Conservation (phyloP, 2,888 invertebrate species). For the Ormyrus labotus region DNA sequence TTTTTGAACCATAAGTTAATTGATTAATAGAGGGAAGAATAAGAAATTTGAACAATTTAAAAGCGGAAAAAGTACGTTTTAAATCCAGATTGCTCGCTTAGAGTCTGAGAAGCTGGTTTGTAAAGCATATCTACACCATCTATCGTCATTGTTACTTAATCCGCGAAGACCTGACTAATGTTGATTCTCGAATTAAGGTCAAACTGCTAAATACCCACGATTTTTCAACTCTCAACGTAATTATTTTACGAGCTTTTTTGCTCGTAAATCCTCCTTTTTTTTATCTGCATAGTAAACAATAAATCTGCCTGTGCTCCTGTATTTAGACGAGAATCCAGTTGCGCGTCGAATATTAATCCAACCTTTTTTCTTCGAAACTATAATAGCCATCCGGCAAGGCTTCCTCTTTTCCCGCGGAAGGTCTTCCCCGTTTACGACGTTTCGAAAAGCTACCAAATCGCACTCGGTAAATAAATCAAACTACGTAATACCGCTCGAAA, state of each 20-base stretch:
- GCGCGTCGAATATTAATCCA: too few species aligned
- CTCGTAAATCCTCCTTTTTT: not conserved
- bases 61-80: not conserved
- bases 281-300: not conserved
- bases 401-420: too few species aligned
- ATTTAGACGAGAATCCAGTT: too few species aligned
- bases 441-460: too few species aligned
- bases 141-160: constrained; percentile 16
- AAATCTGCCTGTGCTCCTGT: not conserved
- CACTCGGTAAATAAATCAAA: too few species aligned
- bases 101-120: not conserved
- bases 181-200: constrained; percentile 20
- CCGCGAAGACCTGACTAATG: not conserved
- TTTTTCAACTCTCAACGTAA: not conserved
- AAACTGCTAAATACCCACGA: constrained; percentile 1
- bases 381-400: too few species aligned
- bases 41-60: not conserved
- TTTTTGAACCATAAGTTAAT: too few species aligned
- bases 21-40: not conserved
- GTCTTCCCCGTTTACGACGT: too few species aligned
- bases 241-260: not conserved
- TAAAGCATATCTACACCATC: not conserved
- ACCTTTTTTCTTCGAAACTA: too few species aligned
- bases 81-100: not conserved
- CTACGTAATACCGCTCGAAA: too few species aligned